Percentiles rank a stretch among this genome's conserved stretches.
These are phyloP conservation scores for Rhinogobio ventralis DNA, from an alignment of 2,797 vertebrate species.

Conservation along the genomic window DNA sequence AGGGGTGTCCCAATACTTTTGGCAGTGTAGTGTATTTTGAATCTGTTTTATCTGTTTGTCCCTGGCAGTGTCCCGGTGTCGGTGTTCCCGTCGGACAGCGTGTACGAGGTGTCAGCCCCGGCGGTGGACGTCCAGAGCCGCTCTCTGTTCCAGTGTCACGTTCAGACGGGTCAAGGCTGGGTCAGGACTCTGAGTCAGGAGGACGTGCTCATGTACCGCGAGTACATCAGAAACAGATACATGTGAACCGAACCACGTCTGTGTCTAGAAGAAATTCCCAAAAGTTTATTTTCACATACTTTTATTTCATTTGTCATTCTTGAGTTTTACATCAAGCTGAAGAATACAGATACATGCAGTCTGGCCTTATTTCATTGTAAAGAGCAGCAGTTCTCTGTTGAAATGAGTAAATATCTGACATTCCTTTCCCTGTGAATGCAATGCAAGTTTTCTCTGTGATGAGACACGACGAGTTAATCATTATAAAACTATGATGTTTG, in stretches of 20 bases:
- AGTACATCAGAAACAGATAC: constrained; percentile 59
- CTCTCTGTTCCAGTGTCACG: constrained; percentile 88
- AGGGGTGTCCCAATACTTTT: too few relatives aligned
- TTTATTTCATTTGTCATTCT: background rate
- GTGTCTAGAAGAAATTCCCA: too few relatives aligned
- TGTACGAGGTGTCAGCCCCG: constrained; percentile 84
- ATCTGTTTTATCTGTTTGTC: background rate
- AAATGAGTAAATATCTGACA: background rate
- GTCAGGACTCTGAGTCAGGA: constrained; percentile 85
- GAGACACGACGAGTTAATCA: background rate
- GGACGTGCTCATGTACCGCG: constrained; percentile 86
- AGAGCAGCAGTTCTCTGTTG: background rate
- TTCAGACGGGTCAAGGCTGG: constrained; percentile 83
- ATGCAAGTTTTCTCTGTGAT: background rate
- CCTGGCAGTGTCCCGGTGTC: constrained; percentile 85
- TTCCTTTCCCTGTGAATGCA: background rate
- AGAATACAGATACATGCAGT: background rate
- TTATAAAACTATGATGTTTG: background rate
- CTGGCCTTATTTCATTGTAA: background rate
- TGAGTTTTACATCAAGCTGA: background rate
- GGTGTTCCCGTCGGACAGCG: constrained; percentile 86
- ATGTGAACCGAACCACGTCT: constrained; percentile 42
- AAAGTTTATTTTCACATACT: too few relatives aligned
- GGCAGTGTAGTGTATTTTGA: background rate
- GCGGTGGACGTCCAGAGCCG: constrained; percentile 82